A percentile compares a stretch with the other conserved stretches of the same genome.
These are phyloP conservation scores for Antheraea mylitta DNA, from an alignment of 1,140 invertebrate species.

Conservation along the genomic window DNA sequence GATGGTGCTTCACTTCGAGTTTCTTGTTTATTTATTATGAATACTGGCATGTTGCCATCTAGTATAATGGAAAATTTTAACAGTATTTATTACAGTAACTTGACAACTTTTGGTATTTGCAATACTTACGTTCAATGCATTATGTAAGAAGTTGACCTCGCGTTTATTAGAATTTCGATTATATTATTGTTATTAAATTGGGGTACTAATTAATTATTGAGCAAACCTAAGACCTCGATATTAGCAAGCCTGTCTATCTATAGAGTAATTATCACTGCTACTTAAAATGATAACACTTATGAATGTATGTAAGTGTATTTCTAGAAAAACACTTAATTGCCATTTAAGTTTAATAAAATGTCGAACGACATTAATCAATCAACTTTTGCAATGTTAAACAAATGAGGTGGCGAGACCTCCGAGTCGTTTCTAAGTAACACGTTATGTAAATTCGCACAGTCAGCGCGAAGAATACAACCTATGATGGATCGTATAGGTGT, in stretches of 20 bases:
- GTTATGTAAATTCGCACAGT: slow-evolving; percentile 31
- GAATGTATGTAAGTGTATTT: no score
- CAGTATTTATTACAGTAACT: slow-evolving; percentile 33
- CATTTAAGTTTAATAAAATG: slow-evolving; percentile 7
- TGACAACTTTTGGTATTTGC: slow-evolving; percentile 51
- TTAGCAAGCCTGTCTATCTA: slow-evolving; percentile 18
- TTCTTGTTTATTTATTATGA: slow-evolving; percentile 16
- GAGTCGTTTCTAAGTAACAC: slow-evolving; percentile 15
- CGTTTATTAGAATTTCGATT: slow-evolving; percentile 36
- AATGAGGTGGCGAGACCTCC: not conserved
- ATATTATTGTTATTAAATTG: slow-evolving; percentile 24
- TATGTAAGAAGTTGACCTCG: slow-evolving; percentile 39
- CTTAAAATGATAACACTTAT: not conserved
- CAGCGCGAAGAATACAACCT: slow-evolving; percentile 31
- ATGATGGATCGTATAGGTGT: slow-evolving; percentile 39
- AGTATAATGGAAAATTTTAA: slow-evolving; percentile 14
- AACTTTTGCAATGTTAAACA: slow-evolving; percentile 6
- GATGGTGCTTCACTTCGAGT: not conserved
- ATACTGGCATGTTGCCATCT: slow-evolving; percentile 8
- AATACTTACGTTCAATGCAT: slow-evolving; percentile 26
- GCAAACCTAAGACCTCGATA: slow-evolving; percentile 34
- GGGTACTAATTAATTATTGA: slow-evolving; percentile 32
- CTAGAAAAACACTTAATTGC: no score
- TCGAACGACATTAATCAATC: slow-evolving; percentile 5
- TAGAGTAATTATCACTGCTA: not conserved